Conservation (phyloP, 2,113 vertebrate species). For the Brachypodius melanocephalos region DNA sequence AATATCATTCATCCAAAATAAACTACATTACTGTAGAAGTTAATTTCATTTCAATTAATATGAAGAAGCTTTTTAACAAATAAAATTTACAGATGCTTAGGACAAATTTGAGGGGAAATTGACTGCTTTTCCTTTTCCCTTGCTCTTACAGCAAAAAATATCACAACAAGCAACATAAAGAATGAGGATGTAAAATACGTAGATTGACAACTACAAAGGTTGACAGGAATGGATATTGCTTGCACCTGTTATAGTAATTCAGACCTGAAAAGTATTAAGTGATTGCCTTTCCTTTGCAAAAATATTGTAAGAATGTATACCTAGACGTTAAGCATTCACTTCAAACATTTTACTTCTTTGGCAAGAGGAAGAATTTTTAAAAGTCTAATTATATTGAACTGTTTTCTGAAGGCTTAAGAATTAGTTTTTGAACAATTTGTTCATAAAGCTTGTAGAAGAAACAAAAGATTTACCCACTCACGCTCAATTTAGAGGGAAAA, state of each 20-base stretch:
- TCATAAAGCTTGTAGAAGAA: background rate
- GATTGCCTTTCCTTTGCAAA: background rate
- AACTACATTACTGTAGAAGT: background rate
- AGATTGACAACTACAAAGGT: background rate
- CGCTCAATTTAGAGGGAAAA: background rate
- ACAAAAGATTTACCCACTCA: background rate
- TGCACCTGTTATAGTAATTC: background rate
- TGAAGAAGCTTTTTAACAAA: background rate
- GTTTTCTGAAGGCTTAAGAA: background rate
- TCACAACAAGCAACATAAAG: background rate
- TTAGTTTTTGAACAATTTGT: background rate
- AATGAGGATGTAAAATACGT: background rate
- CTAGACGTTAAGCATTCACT: background rate
- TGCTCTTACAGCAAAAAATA: background rate
- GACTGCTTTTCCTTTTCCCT: background rate
- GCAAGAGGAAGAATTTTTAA: background rate
- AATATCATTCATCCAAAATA: background rate
- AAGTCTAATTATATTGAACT: background rate
- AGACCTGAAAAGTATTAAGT: background rate
- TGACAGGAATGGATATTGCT: background rate
- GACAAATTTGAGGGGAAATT: background rate
- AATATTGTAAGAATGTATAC: background rate
- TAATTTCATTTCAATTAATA: background rate
- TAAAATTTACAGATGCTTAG: background rate
- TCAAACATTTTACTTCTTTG: background rate